A percentile compares a stretch with the other conserved stretches of the same genome.
phyloP scores from a whole-genome alignment of 1,140 invertebrate species.

The Onthophagus taurus region DNA sequence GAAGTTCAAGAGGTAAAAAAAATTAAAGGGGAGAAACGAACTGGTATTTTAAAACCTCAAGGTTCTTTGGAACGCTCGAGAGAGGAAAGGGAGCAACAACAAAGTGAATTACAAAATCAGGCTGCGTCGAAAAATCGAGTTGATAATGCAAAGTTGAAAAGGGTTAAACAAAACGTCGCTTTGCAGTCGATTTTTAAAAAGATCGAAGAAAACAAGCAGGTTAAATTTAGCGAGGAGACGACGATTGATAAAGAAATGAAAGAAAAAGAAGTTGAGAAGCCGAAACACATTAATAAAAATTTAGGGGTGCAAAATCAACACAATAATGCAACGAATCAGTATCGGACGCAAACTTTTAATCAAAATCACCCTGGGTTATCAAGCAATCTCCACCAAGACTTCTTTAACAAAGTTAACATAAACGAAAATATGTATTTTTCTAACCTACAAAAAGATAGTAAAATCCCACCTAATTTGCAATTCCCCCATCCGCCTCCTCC shows the following conservation, averaged over 20 bases:
- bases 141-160: constrained; percentile 22
- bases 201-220: constrained; percentile 50
- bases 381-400: constrained; percentile 10
- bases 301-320: not conserved
- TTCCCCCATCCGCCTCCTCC: constrained; percentile 10
- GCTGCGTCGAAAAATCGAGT: not conserved
- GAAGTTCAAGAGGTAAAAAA: constrained; percentile 16
- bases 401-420: too few species aligned
- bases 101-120: constrained; percentile 15
- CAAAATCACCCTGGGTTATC: constrained; percentile 12
- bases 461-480: not conserved
- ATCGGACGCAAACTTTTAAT: constrained; percentile 14
- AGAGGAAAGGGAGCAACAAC: constrained; percentile 41
- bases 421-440: constrained; percentile 13
- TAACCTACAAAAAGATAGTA: not conserved
- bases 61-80: constrained; percentile 52
- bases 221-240: constrained; percentile 31
- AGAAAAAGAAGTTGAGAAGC: constrained; percentile 23
- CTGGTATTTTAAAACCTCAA: constrained; percentile 61
- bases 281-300: too few species aligned
- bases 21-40: constrained; percentile 43
- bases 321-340: not conserved
- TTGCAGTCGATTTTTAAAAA: constrained; percentile 65
- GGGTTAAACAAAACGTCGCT: constrained; percentile 34
- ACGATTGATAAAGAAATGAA: constrained; percentile 16